Evolutionary conservation across 1,140 invertebrate genomes (phyloP), one percentile per base, ranked within the genome.

Genomic region (Hydropsyche tenuis): DNA sequence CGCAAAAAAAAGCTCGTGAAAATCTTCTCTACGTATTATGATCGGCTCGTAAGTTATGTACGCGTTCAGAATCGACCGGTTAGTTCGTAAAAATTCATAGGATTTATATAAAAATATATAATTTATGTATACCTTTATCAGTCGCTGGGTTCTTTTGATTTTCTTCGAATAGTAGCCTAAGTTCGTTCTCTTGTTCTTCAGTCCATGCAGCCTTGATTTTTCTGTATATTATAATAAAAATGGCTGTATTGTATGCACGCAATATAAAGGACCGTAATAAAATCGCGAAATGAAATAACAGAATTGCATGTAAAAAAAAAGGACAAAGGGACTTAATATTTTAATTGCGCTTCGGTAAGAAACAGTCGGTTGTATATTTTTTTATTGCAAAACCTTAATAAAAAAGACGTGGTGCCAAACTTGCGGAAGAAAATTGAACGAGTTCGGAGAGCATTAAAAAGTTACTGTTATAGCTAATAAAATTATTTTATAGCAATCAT

Each of bases 151-250:
- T 90, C 70, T 87, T 88, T 82, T 92, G 90, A 84, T 93, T 92
- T 82, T 96, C 94, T 84, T 94, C 92, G 83, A 91, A 94, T 46
- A 97, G 85, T 73, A 88, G 87, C 48, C 89, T 87, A 37, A 96
- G 82, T 86, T 97, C 94, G 73, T 92, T 87, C 83, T 97, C 94
- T 83, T 96, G 90, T 78, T 92, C 91, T 81, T 96, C 94, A 30
- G 88, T 90, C 96, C 96, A 98, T 11, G 48, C 43, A 22, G 81
- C 79, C 75, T 82, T 84, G 62, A 79, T 81, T 77, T 81, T 80
- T 75, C 79, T 79, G 25, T 12, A 48, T n/a, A 18, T 4, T 23
- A 48, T 48, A 22, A 27, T 25, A 68, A 60, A 60, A 1, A 25
- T 25, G 12, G 9, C 23, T 37, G 3, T 37, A 37, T 37, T 4